Evolutionary conservation across 2,888 invertebrate genomes (phyloP).

Genomic region (Stramonita haemastoma): DNA sequence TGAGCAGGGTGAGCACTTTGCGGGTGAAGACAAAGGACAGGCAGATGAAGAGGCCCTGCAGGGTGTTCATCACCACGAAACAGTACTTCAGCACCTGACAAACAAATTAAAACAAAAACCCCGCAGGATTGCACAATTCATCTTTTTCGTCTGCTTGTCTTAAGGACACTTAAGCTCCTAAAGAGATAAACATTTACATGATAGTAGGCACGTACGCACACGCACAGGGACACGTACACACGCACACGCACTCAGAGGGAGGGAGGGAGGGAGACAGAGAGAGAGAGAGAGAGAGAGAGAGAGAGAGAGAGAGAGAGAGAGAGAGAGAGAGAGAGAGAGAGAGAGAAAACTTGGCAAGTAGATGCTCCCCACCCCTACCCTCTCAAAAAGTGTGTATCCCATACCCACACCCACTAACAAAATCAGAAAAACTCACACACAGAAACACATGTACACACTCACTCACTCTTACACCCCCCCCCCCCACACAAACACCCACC

Average conservation of each 20-base stretch:
- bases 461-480: too few relatives aligned
- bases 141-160: too few relatives aligned
- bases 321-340: neutral
- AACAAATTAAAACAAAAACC: neutral
- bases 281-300: conserved; percentile 17
- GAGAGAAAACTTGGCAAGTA: neutral
- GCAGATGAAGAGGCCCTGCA: conserved; percentile 82
- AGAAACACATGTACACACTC: neutral
- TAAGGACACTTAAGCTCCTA: too few relatives aligned
- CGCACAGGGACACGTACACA: too few relatives aligned
- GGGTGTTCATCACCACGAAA: conserved; percentile 78
- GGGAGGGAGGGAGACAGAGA: conserved; percentile 10
- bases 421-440: neutral
- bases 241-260: neutral
- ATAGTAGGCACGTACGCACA: too few relatives aligned
- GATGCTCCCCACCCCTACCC: too few relatives aligned
- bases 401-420: too few relatives aligned
- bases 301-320: conserved; percentile 12
- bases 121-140: too few relatives aligned
- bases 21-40: conserved; percentile 69
- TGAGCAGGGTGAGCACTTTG: conserved; percentile 59
- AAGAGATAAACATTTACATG: too few relatives aligned
- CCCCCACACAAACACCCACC: neutral
- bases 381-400: too few relatives aligned
- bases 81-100: conserved; percentile 76